These are phyloP conservation scores for Acrobasis suavella DNA, from an alignment of 2,888 invertebrate genomes.

Conservation along the genomic window DNA sequence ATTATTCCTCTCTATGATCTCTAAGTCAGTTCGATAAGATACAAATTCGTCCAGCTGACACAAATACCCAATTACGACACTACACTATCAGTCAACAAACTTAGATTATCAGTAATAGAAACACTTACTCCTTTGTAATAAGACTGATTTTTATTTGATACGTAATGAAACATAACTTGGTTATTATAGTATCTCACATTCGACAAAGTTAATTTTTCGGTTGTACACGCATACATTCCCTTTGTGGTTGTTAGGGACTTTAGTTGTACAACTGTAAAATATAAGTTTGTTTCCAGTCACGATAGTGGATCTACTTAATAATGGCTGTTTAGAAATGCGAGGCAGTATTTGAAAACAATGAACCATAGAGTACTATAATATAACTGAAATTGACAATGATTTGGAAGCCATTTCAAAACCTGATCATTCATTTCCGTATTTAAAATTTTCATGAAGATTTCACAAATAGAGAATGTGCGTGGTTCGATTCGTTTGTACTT, in stretches of 20 bases:
- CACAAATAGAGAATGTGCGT: too few relatives aligned
- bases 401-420: not conserved
- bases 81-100: slow-evolving; percentile 8
- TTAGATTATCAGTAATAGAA: not conserved
- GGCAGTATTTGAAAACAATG: slow-evolving; percentile 24
- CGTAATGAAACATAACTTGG: not conserved
- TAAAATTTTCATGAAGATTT: too few relatives aligned
- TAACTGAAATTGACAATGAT: slow-evolving; percentile 10
- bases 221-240: slow-evolving; percentile 11
- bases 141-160: slow-evolving; percentile 29
- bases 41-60: slow-evolving; percentile 4
- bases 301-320: slow-evolving; percentile 22
- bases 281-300: slow-evolving; percentile 33
- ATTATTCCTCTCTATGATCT: slow-evolving; percentile 2
- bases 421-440: not conserved
- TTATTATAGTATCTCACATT: slow-evolving; percentile 33
- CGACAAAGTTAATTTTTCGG: slow-evolving; percentile 37
- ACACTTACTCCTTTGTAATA: not conserved
- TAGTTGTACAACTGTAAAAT: slow-evolving; percentile 27
- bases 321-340: slow-evolving; percentile 35
- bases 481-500: too few relatives aligned
- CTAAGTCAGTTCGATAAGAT: slow-evolving; percentile 1
- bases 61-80: slow-evolving; percentile 16
- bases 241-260: slow-evolving; percentile 29
- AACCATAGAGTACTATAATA: too few relatives aligned